These are phyloP conservation scores for Dexiosoma caninum DNA, from an alignment of 2,888 invertebrate species.

Conservation along the genomic window DNA sequence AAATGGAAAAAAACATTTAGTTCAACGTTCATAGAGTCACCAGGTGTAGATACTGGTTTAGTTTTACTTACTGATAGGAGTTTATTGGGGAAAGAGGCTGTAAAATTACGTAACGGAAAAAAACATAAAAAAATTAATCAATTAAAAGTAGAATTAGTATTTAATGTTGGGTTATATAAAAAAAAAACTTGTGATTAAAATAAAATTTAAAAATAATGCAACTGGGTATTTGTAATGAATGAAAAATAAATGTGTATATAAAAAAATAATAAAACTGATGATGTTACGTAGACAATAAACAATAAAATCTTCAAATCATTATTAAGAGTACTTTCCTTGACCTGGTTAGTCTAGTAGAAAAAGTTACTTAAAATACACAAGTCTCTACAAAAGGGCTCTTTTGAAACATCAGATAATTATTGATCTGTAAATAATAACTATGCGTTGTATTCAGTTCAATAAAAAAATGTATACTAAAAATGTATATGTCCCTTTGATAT, in stretches of 20 bases:
- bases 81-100: slow-evolving; percentile 48
- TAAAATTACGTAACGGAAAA: slow-evolving; percentile 6
- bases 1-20: slow-evolving; percentile 9
- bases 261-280: not conserved
- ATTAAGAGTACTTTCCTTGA: not conserved
- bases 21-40: slow-evolving; percentile 1
- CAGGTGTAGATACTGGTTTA: not conserved
- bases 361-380: not conserved
- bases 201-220: not conserved
- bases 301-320: not conserved
- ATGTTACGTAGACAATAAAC: not conserved
- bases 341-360: not conserved
- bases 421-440: slow-evolving; percentile 19
- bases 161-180: slow-evolving; percentile 8
- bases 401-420: slow-evolving; percentile 45
- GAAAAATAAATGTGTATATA: not conserved
- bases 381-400: not conserved
- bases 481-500: slow-evolving; percentile 15
- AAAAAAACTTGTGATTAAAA: not conserved
- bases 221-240: not conserved
- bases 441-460: not conserved
- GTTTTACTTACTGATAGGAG: slow-evolving; percentile 31
- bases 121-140: not conserved
- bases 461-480: slow-evolving; percentile 1
- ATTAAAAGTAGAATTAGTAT: not conserved